These are phyloP conservation scores for Scaptodrosophila lebanonensis DNA, from an alignment of 1,140 invertebrate species.

Conservation along the genomic window DNA sequence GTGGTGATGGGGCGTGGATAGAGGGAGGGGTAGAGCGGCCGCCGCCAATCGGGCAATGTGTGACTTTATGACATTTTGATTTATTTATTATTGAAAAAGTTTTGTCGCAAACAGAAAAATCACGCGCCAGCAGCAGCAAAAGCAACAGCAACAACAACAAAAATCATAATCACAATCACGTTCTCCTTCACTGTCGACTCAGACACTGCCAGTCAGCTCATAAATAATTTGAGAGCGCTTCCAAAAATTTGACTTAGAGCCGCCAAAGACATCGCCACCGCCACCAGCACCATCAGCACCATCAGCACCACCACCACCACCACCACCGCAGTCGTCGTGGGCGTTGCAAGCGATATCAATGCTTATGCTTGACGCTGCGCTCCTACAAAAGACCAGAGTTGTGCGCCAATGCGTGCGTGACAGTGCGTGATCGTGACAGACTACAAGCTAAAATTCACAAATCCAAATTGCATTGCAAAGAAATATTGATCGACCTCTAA, in stretches of 20 bases:
- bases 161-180: constrained; percentile 9
- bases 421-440: too few relatives aligned
- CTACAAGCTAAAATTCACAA: too few relatives aligned
- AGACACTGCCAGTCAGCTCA: constrained; percentile 44
- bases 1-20: constrained; percentile 11
- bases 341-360: constrained; percentile 17
- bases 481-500: too few relatives aligned
- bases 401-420: too few relatives aligned
- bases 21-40: too few relatives aligned
- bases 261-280: too few relatives aligned
- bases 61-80: constrained; percentile 75
- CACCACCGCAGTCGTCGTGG: constrained; percentile 13
- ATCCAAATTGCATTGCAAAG: too few relatives aligned
- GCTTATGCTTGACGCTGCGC: too few relatives aligned
- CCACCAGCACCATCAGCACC: constrained; percentile 16
- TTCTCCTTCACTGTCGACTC: constrained; percentile 4
- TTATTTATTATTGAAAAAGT: constrained; percentile 77
- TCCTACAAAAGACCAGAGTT: too few relatives aligned
- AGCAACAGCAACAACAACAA: constrained; percentile 47
- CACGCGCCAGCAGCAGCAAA: constrained; percentile 46
- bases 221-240: constrained; percentile 64
- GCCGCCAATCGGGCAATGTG: constrained; percentile 47
- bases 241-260: constrained; percentile 38
- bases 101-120: constrained; percentile 52
- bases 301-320: too few relatives aligned